These are phyloP conservation scores for Ecdyonurus torrentis DNA, from an alignment of 2,888 invertebrate genomes.

Conservation along the genomic window DNA sequence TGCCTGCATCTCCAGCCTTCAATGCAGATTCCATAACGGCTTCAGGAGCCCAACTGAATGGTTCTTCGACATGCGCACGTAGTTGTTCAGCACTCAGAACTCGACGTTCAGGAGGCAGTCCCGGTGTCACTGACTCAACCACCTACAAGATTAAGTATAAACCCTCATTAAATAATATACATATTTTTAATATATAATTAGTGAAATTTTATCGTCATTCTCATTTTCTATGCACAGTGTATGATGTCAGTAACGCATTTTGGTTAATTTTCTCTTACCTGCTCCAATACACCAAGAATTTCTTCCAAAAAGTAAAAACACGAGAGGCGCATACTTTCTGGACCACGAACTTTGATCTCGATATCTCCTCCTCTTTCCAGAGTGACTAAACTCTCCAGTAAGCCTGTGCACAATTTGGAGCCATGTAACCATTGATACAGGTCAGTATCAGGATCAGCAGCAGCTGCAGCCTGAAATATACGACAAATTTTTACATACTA, in stretches of 20 bases:
- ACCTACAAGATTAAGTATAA: conserved; percentile 38
- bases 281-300: conserved; percentile 41
- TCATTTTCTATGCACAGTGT: too few species aligned
- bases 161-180: too few species aligned
- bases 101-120: conserved; percentile 44
- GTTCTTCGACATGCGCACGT: conserved; percentile 25
- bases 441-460: conserved; percentile 40
- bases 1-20: conserved; percentile 24
- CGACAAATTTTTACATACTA: conserved; percentile 4
- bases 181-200: too few species aligned
- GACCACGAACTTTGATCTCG: conserved; percentile 49
- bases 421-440: conserved; percentile 56
- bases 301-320: conserved; percentile 55
- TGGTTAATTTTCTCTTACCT: conserved; percentile 29
- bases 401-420: conserved; percentile 48
- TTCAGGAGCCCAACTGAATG: conserved; percentile 27
- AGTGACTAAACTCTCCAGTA: conserved; percentile 48
- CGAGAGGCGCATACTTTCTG: conserved; percentile 33
- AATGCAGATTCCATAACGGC: conserved; percentile 25
- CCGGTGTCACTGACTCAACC: conserved; percentile 45
- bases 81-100: conserved; percentile 43
- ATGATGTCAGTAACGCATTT: too few species aligned
- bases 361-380: conserved; percentile 38
- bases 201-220: too few species aligned
- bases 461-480: conserved; percentile 39